A percentile compares a stretch with the other conserved stretches of the same genome.
Evolutionary conservation across 2,797 vertebrate genomes (phyloP).

Genomic region (Urosaurus nigricauda): DNA sequence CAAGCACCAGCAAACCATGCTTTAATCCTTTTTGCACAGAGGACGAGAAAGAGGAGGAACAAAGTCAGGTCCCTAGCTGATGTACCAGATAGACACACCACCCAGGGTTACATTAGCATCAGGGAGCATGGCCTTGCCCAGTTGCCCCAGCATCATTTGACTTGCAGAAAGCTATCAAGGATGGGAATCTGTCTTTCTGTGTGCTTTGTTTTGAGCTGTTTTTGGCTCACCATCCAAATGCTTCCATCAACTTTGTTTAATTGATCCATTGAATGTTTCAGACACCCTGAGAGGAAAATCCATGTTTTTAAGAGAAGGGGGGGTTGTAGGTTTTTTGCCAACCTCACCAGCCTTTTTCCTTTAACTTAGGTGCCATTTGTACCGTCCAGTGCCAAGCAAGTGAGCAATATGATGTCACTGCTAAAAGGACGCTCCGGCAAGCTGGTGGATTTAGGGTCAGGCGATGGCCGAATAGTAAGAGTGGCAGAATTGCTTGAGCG

Average conservation of each 20-base stretch:
- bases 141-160: background rate
- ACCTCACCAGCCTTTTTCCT: background rate
- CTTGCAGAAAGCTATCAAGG: background rate
- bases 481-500: background rate
- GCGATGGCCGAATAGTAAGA: constrained; percentile 94
- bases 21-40: background rate
- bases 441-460: constrained; percentile 91
- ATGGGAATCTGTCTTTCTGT: background rate
- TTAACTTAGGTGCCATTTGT: constrained; percentile 88
- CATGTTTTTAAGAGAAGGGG: too few relatives aligned
- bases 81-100: background rate
- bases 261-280: background rate
- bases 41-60: too few relatives aligned
- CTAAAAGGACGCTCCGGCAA: constrained; percentile 85
- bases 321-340: too few relatives aligned
- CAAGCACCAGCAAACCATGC: background rate
- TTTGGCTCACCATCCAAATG: background rate
- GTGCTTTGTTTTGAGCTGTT: background rate
- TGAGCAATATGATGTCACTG: constrained; percentile 86
- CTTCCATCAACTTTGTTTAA: background rate
- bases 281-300: background rate
- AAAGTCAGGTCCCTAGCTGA: background rate
- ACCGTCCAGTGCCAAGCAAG: constrained; percentile 87
- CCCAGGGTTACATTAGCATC: background rate
- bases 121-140: background rate